These are phyloP conservation scores for Plotosus lineatus DNA, from an alignment of 2,113 vertebrate species.

Conservation along the genomic window DNA sequence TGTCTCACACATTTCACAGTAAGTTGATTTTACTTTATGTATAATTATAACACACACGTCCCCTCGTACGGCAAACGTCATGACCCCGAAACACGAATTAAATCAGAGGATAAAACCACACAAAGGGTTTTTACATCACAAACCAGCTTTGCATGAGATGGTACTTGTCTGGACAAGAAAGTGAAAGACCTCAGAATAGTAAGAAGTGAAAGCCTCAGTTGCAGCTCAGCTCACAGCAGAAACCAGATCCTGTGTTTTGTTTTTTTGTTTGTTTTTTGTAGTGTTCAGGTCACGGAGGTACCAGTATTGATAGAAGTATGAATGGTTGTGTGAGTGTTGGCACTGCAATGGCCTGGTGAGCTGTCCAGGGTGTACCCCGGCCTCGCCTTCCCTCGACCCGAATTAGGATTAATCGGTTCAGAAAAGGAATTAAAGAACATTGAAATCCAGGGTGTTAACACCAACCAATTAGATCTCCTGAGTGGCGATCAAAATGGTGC, in stretches of 20 bases:
- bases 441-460: too few species aligned
- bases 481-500: too few species aligned
- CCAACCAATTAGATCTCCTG: too few species aligned
- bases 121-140: not conserved
- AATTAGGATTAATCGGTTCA: too few species aligned
- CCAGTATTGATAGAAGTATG: not conserved
- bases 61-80: not conserved
- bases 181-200: not conserved
- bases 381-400: too few species aligned
- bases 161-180: not conserved
- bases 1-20: not conserved
- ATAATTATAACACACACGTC: not conserved
- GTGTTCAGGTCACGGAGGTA: not conserved
- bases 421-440: too few species aligned
- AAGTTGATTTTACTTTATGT: not conserved
- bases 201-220: slow-evolving; percentile 4
- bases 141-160: not conserved
- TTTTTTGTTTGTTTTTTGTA: not conserved
- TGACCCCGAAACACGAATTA: not conserved
- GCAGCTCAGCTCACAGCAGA: slow-evolving; percentile 16
- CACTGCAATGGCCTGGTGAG: too few species aligned
- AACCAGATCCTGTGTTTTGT: not conserved
- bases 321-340: too few species aligned
- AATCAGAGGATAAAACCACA: not conserved
- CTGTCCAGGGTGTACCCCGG: too few species aligned